Evolutionary conservation across 1,140 invertebrate species (phyloP).

Genomic region (Anastrepha obliqua): DNA sequence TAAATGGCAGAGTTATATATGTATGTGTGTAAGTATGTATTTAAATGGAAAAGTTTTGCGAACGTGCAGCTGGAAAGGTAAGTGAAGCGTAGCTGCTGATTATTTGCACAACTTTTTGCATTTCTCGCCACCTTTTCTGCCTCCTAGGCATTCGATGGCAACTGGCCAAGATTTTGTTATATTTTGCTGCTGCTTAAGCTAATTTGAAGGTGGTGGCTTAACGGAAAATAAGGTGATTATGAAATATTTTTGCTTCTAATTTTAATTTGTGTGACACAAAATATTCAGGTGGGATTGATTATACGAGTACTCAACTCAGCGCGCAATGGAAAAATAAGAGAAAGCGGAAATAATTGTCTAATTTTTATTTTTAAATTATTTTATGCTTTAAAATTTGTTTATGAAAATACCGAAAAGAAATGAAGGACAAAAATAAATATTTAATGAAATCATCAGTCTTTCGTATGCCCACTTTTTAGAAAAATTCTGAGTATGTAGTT

Average conservation of each 20-base stretch:
- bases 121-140: not conserved
- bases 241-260: conserved; percentile 38
- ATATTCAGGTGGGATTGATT: conserved; percentile 1
- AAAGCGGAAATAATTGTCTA: not conserved
- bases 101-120: conserved; percentile 47
- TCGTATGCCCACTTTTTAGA: too few species aligned
- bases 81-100: conserved; percentile 16
- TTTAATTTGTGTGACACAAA: conserved; percentile 20
- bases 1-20: conserved; percentile 8
- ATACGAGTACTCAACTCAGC: not conserved
- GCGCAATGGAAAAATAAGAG: not conserved
- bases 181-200: not conserved
- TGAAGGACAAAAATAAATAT: too few species aligned
- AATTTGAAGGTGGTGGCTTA: conserved; percentile 8
- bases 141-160: not conserved
- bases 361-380: too few species aligned
- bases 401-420: too few species aligned
- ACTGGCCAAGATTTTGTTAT: conserved; percentile 2
- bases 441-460: too few species aligned
- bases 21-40: too few species aligned
- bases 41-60: not conserved
- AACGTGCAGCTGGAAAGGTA: conserved; percentile 44
- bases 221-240: conserved; percentile 24
- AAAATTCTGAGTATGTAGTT: too few species aligned
- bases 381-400: too few species aligned